Evolutionary conservation across 1,140 invertebrate species (phyloP).

Genomic region (Dreissena polymorpha): DNA sequence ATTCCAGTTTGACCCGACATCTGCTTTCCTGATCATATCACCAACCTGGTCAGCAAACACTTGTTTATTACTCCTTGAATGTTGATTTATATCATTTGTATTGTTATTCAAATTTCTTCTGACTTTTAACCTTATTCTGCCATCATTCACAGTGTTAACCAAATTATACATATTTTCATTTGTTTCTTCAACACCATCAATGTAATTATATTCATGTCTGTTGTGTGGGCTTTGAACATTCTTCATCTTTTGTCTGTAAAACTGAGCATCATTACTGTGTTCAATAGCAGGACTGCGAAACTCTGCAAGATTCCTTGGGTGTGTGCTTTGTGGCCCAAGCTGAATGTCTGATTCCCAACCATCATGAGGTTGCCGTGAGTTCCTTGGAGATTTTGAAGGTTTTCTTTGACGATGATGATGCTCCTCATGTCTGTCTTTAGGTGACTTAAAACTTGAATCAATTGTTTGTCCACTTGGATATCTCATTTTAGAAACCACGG

Average conservation of each 20-base stretch:
- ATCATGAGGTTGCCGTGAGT: not conserved
- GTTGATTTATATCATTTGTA: not conserved
- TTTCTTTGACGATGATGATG: too few species aligned
- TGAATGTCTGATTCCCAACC: not conserved
- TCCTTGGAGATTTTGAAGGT: too few species aligned
- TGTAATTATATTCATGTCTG: not conserved
- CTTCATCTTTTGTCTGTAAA: not conserved
- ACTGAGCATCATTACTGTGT: not conserved
- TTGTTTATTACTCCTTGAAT: not conserved
- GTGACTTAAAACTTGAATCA: too few species aligned
- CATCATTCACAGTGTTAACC: not conserved
- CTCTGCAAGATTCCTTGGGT: not conserved
- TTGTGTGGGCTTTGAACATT: not conserved
- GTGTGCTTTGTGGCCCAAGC: not conserved
- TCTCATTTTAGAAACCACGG: too few species aligned
- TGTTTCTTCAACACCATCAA: not conserved
- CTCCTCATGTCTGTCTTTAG: too few species aligned
- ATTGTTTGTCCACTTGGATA: too few species aligned
- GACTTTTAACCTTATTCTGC: not conserved
- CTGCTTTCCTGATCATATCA: conserved; percentile 3
- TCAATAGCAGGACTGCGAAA: not conserved
- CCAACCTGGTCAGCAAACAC: not conserved
- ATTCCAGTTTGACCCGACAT: not conserved
- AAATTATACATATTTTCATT: not conserved
- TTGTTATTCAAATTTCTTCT: not conserved